phyloP scores from a whole-genome alignment of 1,140 invertebrate species.

The Psilanteris sp. region DNA sequence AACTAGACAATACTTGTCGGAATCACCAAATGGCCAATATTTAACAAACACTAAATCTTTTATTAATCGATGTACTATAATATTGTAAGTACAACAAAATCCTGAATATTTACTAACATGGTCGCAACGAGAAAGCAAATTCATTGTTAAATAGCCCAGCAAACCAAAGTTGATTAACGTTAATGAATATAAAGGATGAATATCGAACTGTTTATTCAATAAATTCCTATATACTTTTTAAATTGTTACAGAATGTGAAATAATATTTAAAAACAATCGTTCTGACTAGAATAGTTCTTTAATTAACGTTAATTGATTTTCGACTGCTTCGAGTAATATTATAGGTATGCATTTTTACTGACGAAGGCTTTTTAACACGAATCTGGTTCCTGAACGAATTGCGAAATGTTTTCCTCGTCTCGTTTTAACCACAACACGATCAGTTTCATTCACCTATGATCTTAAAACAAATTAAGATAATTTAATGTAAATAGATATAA shows the following conservation, averaged over 20 bases:
- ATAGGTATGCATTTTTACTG: conserved; percentile 14
- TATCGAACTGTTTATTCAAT: no score
- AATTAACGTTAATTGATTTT: conserved; percentile 20
- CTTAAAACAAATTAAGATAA: conserved; percentile 20
- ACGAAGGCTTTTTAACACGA: conserved; percentile 12
- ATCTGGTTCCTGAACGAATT: conserved; percentile 45
- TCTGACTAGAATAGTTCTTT: no score
- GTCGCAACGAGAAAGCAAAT: conserved; percentile 7
- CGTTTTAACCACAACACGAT: conserved; percentile 21
- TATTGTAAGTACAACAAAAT: conserved; percentile 62
- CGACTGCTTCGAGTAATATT: conserved; percentile 5
- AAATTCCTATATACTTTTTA: no score
- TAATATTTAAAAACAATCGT: no score
- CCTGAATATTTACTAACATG: conserved; percentile 70
- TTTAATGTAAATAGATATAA: conserved; percentile 44
- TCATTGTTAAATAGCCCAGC: not conserved
- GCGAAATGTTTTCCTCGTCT: conserved; percentile 26
- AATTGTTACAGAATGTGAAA: no score
- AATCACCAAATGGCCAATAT: conserved; percentile 25
- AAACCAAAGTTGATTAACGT: conserved; percentile 16
- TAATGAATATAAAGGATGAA: no score
- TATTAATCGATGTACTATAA: conserved; percentile 59
- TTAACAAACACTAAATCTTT: conserved; percentile 32
- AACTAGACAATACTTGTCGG: conserved; percentile 3
- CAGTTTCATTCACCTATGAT: conserved; percentile 26